Percentiles rank a stretch among this genome's conserved stretches.
Evolutionary conservation across 2,797 vertebrate genomes (phyloP).

Genomic region (Furcifer pardalis): DNA sequence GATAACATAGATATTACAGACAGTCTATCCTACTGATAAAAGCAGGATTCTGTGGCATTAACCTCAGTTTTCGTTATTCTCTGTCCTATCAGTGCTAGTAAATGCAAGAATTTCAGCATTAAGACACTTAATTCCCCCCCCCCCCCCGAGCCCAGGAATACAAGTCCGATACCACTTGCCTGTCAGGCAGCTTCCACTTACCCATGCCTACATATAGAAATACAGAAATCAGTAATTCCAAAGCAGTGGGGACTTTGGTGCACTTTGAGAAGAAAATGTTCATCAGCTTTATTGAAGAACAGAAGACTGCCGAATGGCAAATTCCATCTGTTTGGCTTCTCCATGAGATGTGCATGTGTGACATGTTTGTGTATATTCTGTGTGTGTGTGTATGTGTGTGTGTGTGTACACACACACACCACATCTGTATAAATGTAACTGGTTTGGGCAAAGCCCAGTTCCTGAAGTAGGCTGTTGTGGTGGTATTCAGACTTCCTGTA

Average conservation of each 20-base stretch:
- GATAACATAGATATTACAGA: neutral
- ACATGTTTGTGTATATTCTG: neutral
- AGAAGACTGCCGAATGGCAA: neutral
- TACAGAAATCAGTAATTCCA: slow-evolving; percentile 12
- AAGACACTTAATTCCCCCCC: neutral
- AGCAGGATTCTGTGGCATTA: slow-evolving; percentile 7
- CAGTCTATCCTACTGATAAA: slow-evolving; percentile 13
- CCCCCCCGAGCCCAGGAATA: neutral
- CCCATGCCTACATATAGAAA: slow-evolving; percentile 8
- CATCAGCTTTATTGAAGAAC: neutral
- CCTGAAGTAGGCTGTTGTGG: neutral
- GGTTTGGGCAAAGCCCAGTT: neutral
- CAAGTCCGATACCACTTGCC: neutral
- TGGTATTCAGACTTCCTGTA: neutral
- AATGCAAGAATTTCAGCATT: neutral
- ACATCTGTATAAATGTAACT: no score
- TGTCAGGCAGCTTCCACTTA: slow-evolving; percentile 7
- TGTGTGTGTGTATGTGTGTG: neutral
- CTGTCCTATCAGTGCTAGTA: neutral
- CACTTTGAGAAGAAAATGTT: neutral
- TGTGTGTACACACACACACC: neutral
- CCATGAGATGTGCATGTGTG: neutral
- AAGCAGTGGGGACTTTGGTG: neutral
- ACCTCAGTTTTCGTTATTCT: neutral
- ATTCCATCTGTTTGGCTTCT: neutral